Base-by-base conservation (phyloP, 2,797 vertebrate genomes). In the Gastrophryne carolinensis region DNA sequence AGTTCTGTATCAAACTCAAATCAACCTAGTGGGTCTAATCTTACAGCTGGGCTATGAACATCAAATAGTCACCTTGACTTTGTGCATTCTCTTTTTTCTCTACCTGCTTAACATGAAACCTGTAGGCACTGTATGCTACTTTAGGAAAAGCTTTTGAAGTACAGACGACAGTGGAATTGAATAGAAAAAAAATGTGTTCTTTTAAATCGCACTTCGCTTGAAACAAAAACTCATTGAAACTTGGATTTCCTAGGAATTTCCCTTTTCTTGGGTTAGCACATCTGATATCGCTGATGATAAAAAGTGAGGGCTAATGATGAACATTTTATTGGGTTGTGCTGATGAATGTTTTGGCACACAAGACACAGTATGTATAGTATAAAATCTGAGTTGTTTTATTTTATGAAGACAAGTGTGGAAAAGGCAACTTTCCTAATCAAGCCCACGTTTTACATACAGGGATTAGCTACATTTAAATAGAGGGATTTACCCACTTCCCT, bases 21-120 rank as follows among this genome's bases (percentile, higher is more conserved):
- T 17, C 21, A 17, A 19, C 24, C 47, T 66, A 66, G 30, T 52
- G 21, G 26, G 21, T 56, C 6, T 26, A 54, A 29, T 68, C n/a
- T 41, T 23, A 67, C 26, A 23, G 6, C 50, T 54, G 10, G 12
- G 5, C n/a, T 1, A 34, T 57, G 37, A 44, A 70, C 34, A 44
- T 58, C 24, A 57, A 70, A 58, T 47, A 29, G 44, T 70, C 53
- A 44, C 67, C 66, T 70, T 70, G 35, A 57, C 17, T 56, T 69
- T 69, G 35, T 30, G 53, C 29, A 70, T 68, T 39, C 35, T 56
- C 49, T 56, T 27, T 68, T 27, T n/a, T 68, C 50, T 37, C 53
- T 53, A 68, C 34, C 65, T 56, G 53, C 50, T 68, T 39, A 68
- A 54, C 65, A 68, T 68, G 50, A 34, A 68, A 39, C 65, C 50